Conservation (phyloP, 2,797 vertebrate genomes). For the Cyclura pinguis region DNA sequence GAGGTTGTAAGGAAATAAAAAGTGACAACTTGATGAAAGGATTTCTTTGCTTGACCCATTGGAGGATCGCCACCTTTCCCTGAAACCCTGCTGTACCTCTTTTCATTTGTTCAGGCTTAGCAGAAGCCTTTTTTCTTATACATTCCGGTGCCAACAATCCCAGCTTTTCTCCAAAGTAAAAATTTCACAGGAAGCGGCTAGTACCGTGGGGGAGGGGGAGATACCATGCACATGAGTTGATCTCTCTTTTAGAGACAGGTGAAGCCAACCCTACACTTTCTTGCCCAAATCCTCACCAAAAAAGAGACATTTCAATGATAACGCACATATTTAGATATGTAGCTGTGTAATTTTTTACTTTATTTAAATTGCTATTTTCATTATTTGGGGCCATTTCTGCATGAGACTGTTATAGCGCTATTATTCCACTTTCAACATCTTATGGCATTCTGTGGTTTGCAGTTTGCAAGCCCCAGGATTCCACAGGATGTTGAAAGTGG, state of each 20-base stretch:
- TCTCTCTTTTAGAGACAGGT: not conserved
- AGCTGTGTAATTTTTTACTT: not conserved
- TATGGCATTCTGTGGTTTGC: too few relatives aligned
- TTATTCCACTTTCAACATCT: too few relatives aligned
- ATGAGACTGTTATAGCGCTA: too few relatives aligned
- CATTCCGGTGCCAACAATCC: constrained; percentile 24
- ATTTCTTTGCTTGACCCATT: constrained; percentile 70
- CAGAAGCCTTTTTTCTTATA: constrained; percentile 29
- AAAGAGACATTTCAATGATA: not conserved
- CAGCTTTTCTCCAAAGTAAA: constrained; percentile 24
- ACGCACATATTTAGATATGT: not conserved
- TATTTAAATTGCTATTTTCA: too few relatives aligned
- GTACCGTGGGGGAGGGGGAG: not conserved
- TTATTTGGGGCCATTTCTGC: too few relatives aligned
- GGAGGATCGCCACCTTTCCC: constrained; percentile 53
- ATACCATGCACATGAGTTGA: not conserved
- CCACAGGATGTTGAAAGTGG: too few relatives aligned
- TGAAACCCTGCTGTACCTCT: constrained; percentile 60
- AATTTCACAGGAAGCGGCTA: not conserved
- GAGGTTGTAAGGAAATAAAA: constrained; percentile 69
- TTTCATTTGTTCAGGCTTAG: constrained; percentile 65
- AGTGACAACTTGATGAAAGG: constrained; percentile 72
- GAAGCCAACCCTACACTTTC: not conserved
- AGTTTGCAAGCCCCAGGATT: too few relatives aligned
- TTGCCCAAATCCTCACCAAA: not conserved